These are phyloP conservation scores for Nasonovia ribisnigri DNA, from an alignment of 2,888 invertebrate genomes.

Conservation along the genomic window DNA sequence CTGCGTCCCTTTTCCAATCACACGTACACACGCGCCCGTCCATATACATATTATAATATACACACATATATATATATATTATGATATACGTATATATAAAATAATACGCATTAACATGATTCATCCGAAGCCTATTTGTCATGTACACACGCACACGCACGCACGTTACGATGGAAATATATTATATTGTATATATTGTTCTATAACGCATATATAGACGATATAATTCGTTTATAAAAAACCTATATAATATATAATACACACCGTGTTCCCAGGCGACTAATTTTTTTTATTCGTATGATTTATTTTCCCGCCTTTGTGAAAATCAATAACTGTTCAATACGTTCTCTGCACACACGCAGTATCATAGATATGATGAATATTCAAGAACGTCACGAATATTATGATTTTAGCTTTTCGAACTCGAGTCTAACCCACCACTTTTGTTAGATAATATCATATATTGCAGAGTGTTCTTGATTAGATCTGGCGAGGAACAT, in stretches of 20 bases:
- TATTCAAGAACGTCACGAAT: background rate
- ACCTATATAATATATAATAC: constrained; percentile 6
- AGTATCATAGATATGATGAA: background rate
- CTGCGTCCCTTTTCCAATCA: constrained; percentile 52
- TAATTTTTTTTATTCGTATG: background rate
- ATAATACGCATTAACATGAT: constrained; percentile 19
- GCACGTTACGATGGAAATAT: background rate
- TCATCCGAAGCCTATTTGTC: constrained; percentile 33
- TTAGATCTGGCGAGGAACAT: background rate
- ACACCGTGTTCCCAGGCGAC: background rate
- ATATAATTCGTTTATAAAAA: constrained; percentile 10
- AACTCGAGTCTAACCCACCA: background rate
- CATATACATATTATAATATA: background rate
- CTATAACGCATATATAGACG: background rate
- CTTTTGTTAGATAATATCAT: background rate
- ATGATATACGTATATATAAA: background rate
- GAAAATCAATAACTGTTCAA: background rate
- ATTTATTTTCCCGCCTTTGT: background rate
- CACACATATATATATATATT: background rate
- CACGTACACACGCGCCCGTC: constrained; percentile 18
- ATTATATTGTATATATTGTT: background rate
- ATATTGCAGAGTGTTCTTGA: background rate
- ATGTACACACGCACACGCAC: background rate
- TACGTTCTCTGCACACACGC: background rate
- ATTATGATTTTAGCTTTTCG: background rate